phyloP scores from a whole-genome alignment of 2,797 vertebrate genomes.

The Rhincodon typus region DNA sequence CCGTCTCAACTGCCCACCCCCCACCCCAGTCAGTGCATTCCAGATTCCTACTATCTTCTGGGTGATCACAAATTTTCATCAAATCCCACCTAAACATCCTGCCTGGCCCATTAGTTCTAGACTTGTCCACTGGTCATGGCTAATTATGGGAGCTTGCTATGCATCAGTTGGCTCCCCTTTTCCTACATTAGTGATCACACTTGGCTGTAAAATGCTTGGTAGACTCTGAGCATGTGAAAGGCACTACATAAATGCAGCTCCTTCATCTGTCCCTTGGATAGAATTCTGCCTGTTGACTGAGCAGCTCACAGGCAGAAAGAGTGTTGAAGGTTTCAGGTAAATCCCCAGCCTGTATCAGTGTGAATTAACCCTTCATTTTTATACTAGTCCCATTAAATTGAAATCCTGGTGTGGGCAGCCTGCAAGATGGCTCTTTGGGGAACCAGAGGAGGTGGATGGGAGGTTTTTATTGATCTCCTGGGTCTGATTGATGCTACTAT shows the following conservation, averaged over 20 bases:
- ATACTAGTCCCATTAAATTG: neutral
- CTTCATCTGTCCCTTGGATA: neutral
- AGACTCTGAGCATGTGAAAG: neutral
- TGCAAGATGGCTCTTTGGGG: no score
- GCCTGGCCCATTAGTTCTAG: no score
- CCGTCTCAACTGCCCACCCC: no score
- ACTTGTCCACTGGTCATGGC: neutral
- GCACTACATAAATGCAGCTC: neutral
- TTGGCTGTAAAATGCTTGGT: neutral
- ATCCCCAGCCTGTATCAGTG: neutral
- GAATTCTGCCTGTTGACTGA: neutral
- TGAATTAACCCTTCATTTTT: neutral
- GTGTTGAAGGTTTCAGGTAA: neutral
- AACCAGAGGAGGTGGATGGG: neutral
- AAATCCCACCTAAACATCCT: no score
- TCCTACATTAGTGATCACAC: neutral
- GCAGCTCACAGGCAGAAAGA: neutral
- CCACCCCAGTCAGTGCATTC: no score
- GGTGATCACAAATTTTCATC: no score
- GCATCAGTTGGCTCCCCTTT: neutral
- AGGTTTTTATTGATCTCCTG: no score
- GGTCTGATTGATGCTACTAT: no score
- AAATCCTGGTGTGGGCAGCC: neutral
- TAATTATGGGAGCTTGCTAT: neutral
- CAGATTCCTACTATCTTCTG: no score